Percentiles rank a stretch among this genome's conserved stretches.
Conservation (phyloP, 2,888 invertebrate genomes). For the Allygus modestus region DNA sequence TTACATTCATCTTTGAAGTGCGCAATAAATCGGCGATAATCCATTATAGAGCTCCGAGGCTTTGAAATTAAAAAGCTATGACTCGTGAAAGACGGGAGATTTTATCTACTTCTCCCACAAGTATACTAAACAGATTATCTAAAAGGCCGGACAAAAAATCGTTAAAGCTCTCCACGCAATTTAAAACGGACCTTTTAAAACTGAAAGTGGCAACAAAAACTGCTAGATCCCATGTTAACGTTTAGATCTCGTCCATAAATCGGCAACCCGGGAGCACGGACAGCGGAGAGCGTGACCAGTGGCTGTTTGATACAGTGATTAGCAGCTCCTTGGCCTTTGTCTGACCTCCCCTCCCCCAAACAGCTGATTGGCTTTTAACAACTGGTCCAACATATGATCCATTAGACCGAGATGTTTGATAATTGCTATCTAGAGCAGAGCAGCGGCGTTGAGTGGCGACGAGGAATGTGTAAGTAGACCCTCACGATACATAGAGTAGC, state of each 20-base stretch:
- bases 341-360: slow-evolving; percentile 3
- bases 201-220: slow-evolving; percentile 13
- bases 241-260: slow-evolving; percentile 13
- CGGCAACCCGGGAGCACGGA: neutral
- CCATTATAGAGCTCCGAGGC: too few species aligned
- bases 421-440: slow-evolving; percentile 38
- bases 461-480: slow-evolving; percentile 23
- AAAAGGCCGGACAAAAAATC: too few species aligned
- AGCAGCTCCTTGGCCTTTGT: slow-evolving; percentile 33
- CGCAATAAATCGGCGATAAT: too few species aligned
- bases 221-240: neutral
- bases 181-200: neutral
- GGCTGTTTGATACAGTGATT: slow-evolving; percentile 2
- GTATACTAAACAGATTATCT: too few species aligned
- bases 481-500: neutral
- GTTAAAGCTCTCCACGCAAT: neutral
- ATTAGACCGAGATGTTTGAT: neutral
- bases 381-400: slow-evolving; percentile 20
- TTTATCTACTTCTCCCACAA: too few species aligned
- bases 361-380: slow-evolving; percentile 48
- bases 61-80: too few species aligned
- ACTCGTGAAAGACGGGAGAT: too few species aligned
- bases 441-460: neutral
- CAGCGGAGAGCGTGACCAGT: slow-evolving; percentile 30
- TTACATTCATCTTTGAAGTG: too few species aligned